Percentiles rank a stretch among this genome's conserved stretches.
Evolutionary conservation across 2,113 vertebrate species (phyloP).

Genomic region (Cygnus atratus): DNA sequence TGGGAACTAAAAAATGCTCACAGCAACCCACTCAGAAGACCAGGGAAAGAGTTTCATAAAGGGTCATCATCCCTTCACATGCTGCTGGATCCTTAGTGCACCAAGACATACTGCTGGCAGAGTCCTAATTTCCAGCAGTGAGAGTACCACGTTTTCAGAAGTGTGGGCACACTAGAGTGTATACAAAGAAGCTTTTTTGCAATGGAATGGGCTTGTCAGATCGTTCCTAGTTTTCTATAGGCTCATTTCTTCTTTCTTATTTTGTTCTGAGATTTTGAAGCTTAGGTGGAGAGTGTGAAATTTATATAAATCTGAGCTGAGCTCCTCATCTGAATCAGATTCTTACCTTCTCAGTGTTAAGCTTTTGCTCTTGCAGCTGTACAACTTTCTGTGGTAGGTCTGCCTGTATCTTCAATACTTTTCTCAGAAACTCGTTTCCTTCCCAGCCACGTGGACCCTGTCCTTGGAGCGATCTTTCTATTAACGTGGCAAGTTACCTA

Average conservation of each 20-base stretch:
- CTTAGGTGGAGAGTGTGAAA: neutral
- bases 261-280: neutral
- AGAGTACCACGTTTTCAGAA: rapidly evolving
- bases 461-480: neutral
- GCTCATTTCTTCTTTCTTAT: neutral
- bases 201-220: neutral
- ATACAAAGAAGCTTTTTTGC: neutral
- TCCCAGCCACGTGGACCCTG: rapidly evolving
- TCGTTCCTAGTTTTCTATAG: neutral
- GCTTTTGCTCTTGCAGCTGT: neutral
- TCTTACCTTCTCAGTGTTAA: neutral
- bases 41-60: neutral
- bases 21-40: neutral
- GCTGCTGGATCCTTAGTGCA: neutral
- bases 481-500: neutral
- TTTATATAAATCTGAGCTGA: neutral
- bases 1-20: neutral
- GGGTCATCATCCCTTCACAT: neutral
- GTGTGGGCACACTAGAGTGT: neutral
- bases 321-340: neutral
- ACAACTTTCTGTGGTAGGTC: neutral
- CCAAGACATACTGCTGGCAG: rapidly evolving
- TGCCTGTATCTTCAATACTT: neutral
- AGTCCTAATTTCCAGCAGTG: neutral
- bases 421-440: neutral